Conservation (phyloP, 2,113 vertebrate genomes). For the Monarcha castaneiventris region DNA sequence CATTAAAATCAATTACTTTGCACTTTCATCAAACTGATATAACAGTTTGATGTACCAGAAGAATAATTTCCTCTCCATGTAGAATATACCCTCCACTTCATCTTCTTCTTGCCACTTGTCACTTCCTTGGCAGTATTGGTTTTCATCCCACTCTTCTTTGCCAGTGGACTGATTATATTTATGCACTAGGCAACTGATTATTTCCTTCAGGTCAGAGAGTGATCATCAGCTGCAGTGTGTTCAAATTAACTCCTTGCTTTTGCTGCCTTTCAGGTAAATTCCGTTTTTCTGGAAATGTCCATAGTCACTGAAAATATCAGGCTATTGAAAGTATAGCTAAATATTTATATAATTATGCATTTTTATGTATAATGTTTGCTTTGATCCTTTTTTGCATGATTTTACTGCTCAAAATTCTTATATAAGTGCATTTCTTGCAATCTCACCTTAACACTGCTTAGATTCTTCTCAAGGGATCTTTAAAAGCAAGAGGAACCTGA, state of each 20-base stretch:
- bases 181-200: neutral
- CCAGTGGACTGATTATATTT: neutral
- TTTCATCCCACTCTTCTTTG: neutral
- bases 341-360: neutral
- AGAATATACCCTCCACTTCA: neutral
- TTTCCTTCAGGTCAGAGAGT: neutral
- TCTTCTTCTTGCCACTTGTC: neutral
- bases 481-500: neutral
- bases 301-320: neutral
- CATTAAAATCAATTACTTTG: neutral
- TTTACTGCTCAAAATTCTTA: neutral
- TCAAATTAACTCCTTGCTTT: neutral
- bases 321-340: neutral
- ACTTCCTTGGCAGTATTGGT: neutral
- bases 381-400: neutral
- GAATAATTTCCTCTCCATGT: neutral
- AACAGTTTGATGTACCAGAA: neutral
- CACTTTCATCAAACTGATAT: neutral
- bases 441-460: neutral
- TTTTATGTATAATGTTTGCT: neutral
- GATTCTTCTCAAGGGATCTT: neutral
- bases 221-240: neutral
- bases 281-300: neutral
- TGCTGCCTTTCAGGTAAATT: neutral
- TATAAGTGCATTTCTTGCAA: neutral